Base-by-base conservation (phyloP, 2,888 invertebrate species). In the Morpho helenor region DNA sequence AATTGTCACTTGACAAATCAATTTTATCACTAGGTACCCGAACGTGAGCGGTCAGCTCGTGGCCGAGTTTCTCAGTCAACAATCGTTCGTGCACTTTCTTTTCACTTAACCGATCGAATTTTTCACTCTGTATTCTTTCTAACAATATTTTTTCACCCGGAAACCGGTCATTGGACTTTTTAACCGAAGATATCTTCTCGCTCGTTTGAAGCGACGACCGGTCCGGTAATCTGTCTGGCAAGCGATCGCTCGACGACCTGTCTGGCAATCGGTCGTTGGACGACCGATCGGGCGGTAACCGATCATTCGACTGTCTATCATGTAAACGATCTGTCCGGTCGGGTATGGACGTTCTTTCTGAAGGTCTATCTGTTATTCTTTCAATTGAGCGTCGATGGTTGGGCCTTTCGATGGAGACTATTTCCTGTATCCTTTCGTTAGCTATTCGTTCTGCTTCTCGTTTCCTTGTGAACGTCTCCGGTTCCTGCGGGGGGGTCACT, bases 401-500 rank as follows among this genome's bases (percentile, higher is more conserved):
- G 50, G 71, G 64, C 64, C 76, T 70, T 58, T 76, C 77, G 44
- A 69, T 70, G 42, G 75, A 68, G 48, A 71, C 63, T 44, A 76
- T 70, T 49, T 76, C 75, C 57, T 74, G 77, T 71, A 74, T 73
- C 63, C 77, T 72, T 52, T 77, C 76, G 57, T 71, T 68, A 9
- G 72, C 69, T 54, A 69, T 66, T 44, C 77, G 65, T 10, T 77
- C 77, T 5, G 71, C 70, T 31, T 76, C 75, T 9, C 71, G 65
- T 51, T 70, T 73, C 66, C 72, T 75, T 2, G 73, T 67, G 7
- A 71, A 62, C 0, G 77, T 67, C 43, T 79, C 80, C 0, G 78
- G 77, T 55, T 79, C 80, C 43, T 68, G 76, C 0, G 83, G 82
- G 0, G 87, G 87, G 0, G 85, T 84, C 0, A 88, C 76, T 16